Evolutionary conservation across 2,888 invertebrate species (phyloP), one percentile per base, ranked within the genome.

Genomic region (Apodemia duryi): DNA sequence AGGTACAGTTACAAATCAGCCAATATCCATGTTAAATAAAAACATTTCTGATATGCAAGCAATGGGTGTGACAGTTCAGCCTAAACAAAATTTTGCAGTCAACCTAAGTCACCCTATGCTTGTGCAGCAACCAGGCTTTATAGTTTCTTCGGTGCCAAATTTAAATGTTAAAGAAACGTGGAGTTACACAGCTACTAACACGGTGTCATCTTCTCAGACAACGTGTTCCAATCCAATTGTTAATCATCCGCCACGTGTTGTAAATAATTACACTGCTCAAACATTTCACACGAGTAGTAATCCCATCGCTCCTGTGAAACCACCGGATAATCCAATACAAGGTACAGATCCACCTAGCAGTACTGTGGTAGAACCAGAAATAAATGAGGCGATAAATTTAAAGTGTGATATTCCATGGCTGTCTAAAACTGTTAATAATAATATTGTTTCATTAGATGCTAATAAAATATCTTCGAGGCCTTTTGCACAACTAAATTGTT

Each of bases 121-220:
- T 51, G 80, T 92, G 74, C 91, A 91, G 10, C 92, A 91, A 71
- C 85, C 92, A 32, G 92, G 92, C 63, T 92, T 82, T 74, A 89
- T 92, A 68, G 88, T 92, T 65, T 93, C 93, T 68, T 91, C 93
- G 68, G 86, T 93, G 84, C 92, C 93, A 81, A 92, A 89, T 84
- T 85, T 90, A 63, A 90, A 86, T 69, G 88, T 89, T 43, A 91
- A 91, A 69, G 91, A 91, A 74, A 91, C 91, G 62, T 91, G 90
- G 89, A 87, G 89, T 74, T 85, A 83, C 68, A 78, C 85, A 13
- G 82, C 79, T 73, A 85, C 86, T 2, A 79, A 81, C 63, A 77
- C 81, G 43, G 81, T 78, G 54, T 78, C 84, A 49, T 73, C 86
- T 6, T 78, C 85, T 38, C 85, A 86, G 72, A 80, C 81, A 21